Conservation (phyloP, 2,113 vertebrate species). For the Peromyscus californicus region DNA sequence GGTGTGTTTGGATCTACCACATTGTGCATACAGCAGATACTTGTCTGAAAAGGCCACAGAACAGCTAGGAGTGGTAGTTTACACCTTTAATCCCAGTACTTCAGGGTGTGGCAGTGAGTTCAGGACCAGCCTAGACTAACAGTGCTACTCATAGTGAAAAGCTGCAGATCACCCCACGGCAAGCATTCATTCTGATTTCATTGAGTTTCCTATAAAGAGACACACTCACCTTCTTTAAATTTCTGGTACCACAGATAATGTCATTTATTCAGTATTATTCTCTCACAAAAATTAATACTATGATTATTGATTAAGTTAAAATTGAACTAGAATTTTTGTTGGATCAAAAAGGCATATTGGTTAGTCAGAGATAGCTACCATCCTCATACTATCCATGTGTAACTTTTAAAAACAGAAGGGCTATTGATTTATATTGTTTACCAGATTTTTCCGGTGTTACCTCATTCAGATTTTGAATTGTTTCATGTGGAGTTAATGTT, state of each 20-base stretch:
- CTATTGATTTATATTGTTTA: background rate
- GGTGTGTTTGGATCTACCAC: background rate
- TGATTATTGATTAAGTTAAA: constrained; percentile 9
- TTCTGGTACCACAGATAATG: background rate
- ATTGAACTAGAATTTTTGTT: background rate
- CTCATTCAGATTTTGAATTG: background rate
- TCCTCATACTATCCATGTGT: background rate
- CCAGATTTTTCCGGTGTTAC: background rate
- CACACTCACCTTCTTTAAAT: background rate
- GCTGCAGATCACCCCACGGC: background rate
- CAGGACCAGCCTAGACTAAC: background rate
- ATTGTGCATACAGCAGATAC: background rate
- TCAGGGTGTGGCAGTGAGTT: background rate
- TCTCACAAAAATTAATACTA: background rate
- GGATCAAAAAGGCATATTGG: background rate
- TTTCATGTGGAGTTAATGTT: background rate
- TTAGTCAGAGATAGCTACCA: background rate
- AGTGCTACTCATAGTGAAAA: background rate
- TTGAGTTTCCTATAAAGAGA: background rate
- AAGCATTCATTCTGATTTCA: background rate
- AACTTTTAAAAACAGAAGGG: background rate
- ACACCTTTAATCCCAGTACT: background rate
- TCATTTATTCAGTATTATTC: background rate
- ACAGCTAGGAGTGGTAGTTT: too few relatives aligned
- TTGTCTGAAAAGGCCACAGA: background rate